Conservation (phyloP, 2,113 vertebrate species). For the Apodemus speciosus region DNA sequence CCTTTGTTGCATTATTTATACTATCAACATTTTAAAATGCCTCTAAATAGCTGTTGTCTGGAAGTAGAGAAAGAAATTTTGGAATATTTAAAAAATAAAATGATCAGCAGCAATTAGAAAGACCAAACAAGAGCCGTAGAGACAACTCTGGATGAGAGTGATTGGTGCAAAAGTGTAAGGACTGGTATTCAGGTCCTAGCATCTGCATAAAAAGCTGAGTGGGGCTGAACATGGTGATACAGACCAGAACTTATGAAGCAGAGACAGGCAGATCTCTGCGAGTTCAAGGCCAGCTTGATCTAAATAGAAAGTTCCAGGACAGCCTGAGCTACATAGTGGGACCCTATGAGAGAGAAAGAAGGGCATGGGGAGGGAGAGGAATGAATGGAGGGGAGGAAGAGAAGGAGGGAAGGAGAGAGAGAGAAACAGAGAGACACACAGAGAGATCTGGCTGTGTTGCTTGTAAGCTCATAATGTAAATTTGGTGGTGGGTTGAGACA, state of each 20-base stretch:
- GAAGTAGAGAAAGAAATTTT: conserved; percentile 36
- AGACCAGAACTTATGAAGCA: too few relatives aligned
- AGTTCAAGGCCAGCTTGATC: neutral
- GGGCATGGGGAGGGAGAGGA: too few relatives aligned
- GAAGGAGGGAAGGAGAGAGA: fast-evolving
- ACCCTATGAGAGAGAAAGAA: neutral
- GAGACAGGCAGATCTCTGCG: neutral
- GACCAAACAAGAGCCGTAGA: neutral
- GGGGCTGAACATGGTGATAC: neutral
- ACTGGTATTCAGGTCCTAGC: neutral
- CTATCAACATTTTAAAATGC: neutral
- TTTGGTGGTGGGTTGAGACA: neutral
- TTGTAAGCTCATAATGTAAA: neutral
- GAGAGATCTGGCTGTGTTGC: neutral
- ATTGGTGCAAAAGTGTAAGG: neutral
- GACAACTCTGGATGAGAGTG: neutral
- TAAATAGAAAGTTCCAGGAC: neutral
- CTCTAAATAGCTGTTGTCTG: neutral
- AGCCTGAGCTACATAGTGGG: neutral
- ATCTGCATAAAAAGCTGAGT: neutral
- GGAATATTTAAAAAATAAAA: neutral
- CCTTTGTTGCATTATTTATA: conserved; percentile 10
- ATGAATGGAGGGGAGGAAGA: neutral
- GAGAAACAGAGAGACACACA: fast-evolving
- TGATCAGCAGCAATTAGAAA: neutral